Evolutionary conservation across 2,888 invertebrate species (phyloP), one percentile per base, ranked within the genome.

Genomic region (Pristionchus exspectatus): DNA sequence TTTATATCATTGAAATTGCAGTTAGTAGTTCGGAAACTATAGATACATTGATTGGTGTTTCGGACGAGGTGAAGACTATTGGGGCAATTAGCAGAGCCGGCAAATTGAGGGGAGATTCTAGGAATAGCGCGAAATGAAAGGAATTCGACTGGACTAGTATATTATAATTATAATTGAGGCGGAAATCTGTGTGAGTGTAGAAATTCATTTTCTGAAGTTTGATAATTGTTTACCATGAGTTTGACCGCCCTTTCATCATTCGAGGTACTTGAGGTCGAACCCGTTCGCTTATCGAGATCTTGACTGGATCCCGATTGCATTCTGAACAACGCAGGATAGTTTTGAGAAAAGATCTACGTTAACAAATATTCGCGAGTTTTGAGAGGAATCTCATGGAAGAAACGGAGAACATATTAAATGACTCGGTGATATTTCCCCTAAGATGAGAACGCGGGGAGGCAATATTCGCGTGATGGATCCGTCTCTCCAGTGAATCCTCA

Each of bases 291-390:
- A 7, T 59, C 59, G 18, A 85, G 30, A 1, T 63, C 63, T 21
- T 63, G 59, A 14, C 85, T 85, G 1, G 59, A 59, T 24, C 59
- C 81, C n/a, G 81, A 81, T 10, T 81, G 50, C 81, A 81, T 81
- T 38, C 21, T 44, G 44, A 21, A 77, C 7, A 9, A 50, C 44
- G 44, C 5, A 50, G 44, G 9, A 50, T 10, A 9, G 44, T 44
- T 3, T 44, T 44, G 44, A 44, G 44, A 44, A 50, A 50, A 50
- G 44, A 7, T 50, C 44, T 7, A 10, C 3, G 44, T 12, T 50
- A 12, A 50, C 44, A 63, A 21, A 63, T 24, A n/a, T n/a, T 63
- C 24, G n/a, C 63, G 63, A n/a, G 24, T 63, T 63, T n/a, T 24
- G 24, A 63, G 24, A 21, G 30, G 1, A n/a, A n/a, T 38, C 50